These are phyloP conservation scores for Coleophora flavipennella DNA, from an alignment of 2,888 invertebrate genomes.

Conservation along the genomic window DNA sequence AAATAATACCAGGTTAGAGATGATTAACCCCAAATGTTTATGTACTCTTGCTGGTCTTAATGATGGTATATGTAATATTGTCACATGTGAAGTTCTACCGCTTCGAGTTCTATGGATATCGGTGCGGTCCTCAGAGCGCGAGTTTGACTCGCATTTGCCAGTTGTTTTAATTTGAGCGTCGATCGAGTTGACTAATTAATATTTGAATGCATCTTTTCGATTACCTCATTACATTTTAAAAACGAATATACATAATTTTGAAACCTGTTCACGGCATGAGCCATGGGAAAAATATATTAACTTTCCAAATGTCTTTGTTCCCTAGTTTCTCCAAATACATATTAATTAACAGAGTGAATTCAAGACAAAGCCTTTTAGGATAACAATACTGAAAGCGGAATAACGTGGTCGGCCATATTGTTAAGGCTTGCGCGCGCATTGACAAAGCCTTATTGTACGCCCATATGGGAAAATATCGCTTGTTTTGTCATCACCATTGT, in stretches of 20 bases:
- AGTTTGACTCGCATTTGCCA: too few species aligned
- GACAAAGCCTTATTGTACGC: constrained; percentile 60
- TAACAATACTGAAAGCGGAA: constrained; percentile 41
- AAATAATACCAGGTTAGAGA: constrained; percentile 6
- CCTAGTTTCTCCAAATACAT: constrained; percentile 2
- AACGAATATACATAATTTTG: constrained; percentile 6
- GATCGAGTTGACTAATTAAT: constrained; percentile 17
- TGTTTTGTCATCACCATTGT: constrained; percentile 68
- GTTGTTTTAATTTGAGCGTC: constrained; percentile 9
- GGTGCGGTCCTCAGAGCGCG: too few species aligned
- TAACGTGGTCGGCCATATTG: constrained; percentile 30
- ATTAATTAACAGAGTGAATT: constrained; percentile 5
- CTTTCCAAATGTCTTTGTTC: not conserved
- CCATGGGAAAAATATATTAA: constrained; percentile 2
- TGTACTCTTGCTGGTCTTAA: not conserved
- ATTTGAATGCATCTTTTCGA: constrained; percentile 15
- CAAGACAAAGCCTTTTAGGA: constrained; percentile 17
- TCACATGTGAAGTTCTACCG: too few species aligned
- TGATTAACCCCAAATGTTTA: not conserved
- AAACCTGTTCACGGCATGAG: constrained; percentile 5
- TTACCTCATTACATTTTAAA: constrained; percentile 12
- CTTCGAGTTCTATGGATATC: too few species aligned
- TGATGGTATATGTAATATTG: too few species aligned
- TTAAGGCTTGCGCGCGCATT: constrained; percentile 30
- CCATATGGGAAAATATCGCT: constrained; percentile 66